Evolutionary conservation across 2,888 invertebrate genomes (phyloP), one percentile per base, ranked within the genome.

Genomic region (Phortica okadai): DNA sequence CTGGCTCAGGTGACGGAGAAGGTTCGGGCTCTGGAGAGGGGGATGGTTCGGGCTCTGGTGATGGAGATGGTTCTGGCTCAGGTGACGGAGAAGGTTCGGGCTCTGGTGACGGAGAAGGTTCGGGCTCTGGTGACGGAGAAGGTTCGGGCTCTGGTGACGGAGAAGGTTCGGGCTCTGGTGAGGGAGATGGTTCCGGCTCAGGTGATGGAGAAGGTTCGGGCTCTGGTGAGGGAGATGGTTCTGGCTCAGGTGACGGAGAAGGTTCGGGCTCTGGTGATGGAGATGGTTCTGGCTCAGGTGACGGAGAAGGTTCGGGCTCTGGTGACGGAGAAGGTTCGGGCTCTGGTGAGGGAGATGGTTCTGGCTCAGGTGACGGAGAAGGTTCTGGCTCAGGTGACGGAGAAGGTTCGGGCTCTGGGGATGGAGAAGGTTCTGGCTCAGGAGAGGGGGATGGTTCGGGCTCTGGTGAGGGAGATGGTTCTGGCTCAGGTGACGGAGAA

Each of bases 191-290:
- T 33, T 16, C 21, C 7, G 62, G 62, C 6, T 62, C 62, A 1
- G 62, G 33, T 56, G 56, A 56, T n/a, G 56, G 10, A 56, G 56
- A 5, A n/a, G 56, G 56, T 1, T 56, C 56, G 8, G 56, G 16
- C 33, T 33, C 33, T n/a, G 56, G n/a, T 56, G n/a, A n/a, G n/a
- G n/a, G n/a, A n/a, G 56, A 56, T 6, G 56, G 5, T n/a, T 56
- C 56, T 56, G 56, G 56, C 14, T 56, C 56, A 1, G 56, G 56
- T 56, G 56, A 56, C n/a, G 56, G n/a, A n/a, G 56, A 16, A 2
- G 56, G 56, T 1, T 56, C 56, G 33, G 62, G 62, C n/a, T 62
- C 62, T 1, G 62, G 62, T 33, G 62, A 62, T 8, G 62, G 62
- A 10, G 62, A 21, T 33, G 62, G 62, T 33, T 16, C 21, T 4